phyloP scores from a whole-genome alignment of 2,888 invertebrate genomes.

The Congeria kusceri region DNA sequence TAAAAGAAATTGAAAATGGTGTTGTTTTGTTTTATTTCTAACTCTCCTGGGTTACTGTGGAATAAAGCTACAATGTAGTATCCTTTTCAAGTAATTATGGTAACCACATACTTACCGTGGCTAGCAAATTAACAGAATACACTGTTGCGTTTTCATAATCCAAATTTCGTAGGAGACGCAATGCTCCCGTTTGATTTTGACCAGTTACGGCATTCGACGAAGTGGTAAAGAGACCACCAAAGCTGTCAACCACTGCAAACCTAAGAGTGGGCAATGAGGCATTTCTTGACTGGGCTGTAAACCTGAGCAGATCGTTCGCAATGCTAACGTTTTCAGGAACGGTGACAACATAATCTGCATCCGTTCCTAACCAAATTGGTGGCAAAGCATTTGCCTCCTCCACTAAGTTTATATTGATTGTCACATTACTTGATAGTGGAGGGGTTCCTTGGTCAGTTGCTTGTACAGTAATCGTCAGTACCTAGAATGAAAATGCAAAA shows the following conservation, averaged over 20 bases:
- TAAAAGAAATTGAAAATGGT: too few relatives aligned
- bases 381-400: conserved; percentile 29
- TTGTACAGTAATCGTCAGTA: conserved; percentile 92
- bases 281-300: conserved; percentile 9
- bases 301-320: background rate
- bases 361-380: conserved; percentile 83
- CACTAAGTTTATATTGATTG: conserved; percentile 97
- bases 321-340: conserved; percentile 13
- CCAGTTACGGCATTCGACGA: background rate
- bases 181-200: conserved; percentile 10
- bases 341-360: conserved; percentile 4
- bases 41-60: too few relatives aligned
- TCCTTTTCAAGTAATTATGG: background rate
- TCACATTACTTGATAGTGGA: conserved; percentile 95
- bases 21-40: too few relatives aligned
- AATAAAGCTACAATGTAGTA: too few relatives aligned
- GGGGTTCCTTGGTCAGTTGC: conserved; percentile 98
- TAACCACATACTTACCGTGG: conserved; percentile 50
- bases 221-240: background rate
- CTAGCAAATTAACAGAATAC: conserved; percentile 52
- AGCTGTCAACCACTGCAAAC: conserved; percentile 3
- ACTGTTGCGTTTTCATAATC: conserved; percentile 52
- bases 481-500: background rate
- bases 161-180: conserved; percentile 20
- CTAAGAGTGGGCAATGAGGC: background rate